These are phyloP conservation scores for Hipparchia semele DNA, from an alignment of 2,888 invertebrate species.

Conservation along the genomic window DNA sequence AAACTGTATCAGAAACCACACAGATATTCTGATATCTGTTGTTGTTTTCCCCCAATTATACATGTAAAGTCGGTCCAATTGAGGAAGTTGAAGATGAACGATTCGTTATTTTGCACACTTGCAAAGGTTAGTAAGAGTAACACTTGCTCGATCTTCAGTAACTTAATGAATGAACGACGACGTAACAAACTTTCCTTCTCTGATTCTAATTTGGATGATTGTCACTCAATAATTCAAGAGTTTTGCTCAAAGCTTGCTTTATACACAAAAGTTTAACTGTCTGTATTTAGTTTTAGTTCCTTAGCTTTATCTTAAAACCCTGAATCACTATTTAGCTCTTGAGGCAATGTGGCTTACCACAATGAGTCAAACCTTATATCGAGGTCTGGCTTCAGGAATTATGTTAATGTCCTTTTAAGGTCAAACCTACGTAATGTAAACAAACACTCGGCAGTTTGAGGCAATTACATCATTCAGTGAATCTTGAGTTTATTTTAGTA, in stretches of 20 bases:
- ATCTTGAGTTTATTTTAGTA: slow-evolving; percentile 6
- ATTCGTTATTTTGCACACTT: too few species aligned
- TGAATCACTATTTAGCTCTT: background rate
- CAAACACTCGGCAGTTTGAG: background rate
- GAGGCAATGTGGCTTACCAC: slow-evolving; percentile 2
- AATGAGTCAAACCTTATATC: slow-evolving; percentile 57
- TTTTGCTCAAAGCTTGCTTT: background rate
- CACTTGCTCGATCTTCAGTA: too few species aligned
- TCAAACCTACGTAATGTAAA: background rate
- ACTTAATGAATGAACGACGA: too few species aligned
- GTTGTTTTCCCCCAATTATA: too few species aligned
- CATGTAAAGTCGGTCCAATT: too few species aligned
- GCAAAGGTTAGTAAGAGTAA: too few species aligned
- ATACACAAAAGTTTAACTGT: background rate
- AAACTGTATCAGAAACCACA: too few species aligned
- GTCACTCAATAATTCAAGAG: background rate
- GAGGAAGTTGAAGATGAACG: too few species aligned
- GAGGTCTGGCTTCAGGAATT: slow-evolving; percentile 42
- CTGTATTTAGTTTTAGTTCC: too few species aligned
- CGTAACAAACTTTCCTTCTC: background rate
- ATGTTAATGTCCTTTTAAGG: slow-evolving; percentile 25
- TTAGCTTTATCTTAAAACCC: background rate
- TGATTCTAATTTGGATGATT: background rate
- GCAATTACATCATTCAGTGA: slow-evolving; percentile 17
- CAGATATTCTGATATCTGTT: too few species aligned